Conservation (phyloP, 2,888 invertebrate genomes). For the Phania funesta region DNA sequence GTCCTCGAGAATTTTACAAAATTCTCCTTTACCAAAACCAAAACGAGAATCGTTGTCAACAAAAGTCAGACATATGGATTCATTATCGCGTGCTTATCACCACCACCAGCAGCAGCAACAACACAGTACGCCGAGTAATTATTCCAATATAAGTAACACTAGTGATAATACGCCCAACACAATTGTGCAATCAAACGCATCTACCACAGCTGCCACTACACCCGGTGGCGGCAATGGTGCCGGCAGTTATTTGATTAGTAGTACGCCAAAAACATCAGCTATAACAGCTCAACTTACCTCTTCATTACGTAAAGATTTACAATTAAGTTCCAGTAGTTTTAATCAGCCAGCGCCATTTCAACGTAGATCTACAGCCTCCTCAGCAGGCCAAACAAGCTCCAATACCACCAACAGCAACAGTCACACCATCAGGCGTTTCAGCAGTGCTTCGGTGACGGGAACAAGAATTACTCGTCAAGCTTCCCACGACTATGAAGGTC, state of each 20-base stretch:
- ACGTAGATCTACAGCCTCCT: constrained; percentile 45
- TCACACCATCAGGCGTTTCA: constrained; percentile 72
- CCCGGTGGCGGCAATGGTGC: constrained; percentile 40
- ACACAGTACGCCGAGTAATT: constrained; percentile 43
- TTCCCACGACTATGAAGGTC: constrained; percentile 54
- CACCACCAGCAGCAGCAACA: constrained; percentile 40
- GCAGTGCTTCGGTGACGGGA: constrained; percentile 74
- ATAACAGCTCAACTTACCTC: constrained; percentile 75
- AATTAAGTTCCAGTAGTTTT: constrained; percentile 71
- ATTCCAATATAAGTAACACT: constrained; percentile 50
- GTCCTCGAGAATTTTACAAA: constrained; percentile 77
- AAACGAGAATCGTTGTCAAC: constrained; percentile 82
- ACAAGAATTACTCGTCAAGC: constrained; percentile 67
- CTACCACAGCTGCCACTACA: constrained; percentile 39
- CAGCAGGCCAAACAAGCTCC: constrained; percentile 56
- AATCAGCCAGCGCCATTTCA: constrained; percentile 66
- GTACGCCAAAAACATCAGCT: constrained; percentile 70
- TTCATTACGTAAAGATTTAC: constrained; percentile 76
- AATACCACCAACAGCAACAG: constrained; percentile 57
- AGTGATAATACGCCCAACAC: constrained; percentile 57
- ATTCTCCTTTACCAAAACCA: constrained; percentile 79
- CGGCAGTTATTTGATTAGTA: constrained; percentile 67
- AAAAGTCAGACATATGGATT: constrained; percentile 82
- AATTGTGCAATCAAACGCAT: constrained; percentile 33
- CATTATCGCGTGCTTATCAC: constrained; percentile 79